Evolutionary conservation across 2,888 invertebrate genomes (phyloP).

Genomic region (Lamellibrachia satsuma): DNA sequence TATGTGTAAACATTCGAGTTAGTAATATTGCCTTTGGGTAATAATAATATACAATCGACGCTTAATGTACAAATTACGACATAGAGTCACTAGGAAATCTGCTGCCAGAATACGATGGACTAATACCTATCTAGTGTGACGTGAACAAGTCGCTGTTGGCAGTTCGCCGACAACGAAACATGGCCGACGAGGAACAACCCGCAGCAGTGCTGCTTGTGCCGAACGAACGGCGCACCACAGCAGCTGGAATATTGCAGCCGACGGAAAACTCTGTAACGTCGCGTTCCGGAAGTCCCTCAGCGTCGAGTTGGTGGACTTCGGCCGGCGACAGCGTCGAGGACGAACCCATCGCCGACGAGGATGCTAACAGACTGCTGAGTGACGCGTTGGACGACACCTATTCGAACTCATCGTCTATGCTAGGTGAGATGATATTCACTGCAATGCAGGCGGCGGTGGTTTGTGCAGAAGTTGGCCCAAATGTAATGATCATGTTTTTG

Average conservation of each 20-base stretch:
- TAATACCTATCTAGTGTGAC: not conserved
- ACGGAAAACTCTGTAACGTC: not conserved
- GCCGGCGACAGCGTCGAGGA: not conserved
- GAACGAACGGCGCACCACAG: not conserved
- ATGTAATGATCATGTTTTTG: too few relatives aligned
- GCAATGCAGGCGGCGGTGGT: not conserved
- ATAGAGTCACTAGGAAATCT: not conserved
- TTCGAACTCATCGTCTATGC: not conserved
- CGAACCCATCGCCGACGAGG: not conserved
- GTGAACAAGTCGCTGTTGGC: not conserved
- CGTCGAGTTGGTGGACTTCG: not conserved
- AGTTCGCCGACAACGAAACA: not conserved
- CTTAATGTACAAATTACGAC: too few relatives aligned
- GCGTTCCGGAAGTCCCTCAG: not conserved
- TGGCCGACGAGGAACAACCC: not conserved
- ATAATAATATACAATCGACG: too few relatives aligned
- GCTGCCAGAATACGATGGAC: not conserved
- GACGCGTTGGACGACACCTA: not conserved
- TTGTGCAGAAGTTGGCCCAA: too few relatives aligned
- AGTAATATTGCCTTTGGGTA: too few relatives aligned
- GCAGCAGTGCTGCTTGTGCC: not conserved
- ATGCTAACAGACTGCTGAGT: not conserved
- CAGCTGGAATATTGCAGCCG: not conserved
- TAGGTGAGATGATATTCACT: not conserved
- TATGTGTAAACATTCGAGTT: too few relatives aligned